These are phyloP conservation scores for Drosophila eohydei DNA, from an alignment of 2,888 invertebrate species.

Conservation along the genomic window DNA sequence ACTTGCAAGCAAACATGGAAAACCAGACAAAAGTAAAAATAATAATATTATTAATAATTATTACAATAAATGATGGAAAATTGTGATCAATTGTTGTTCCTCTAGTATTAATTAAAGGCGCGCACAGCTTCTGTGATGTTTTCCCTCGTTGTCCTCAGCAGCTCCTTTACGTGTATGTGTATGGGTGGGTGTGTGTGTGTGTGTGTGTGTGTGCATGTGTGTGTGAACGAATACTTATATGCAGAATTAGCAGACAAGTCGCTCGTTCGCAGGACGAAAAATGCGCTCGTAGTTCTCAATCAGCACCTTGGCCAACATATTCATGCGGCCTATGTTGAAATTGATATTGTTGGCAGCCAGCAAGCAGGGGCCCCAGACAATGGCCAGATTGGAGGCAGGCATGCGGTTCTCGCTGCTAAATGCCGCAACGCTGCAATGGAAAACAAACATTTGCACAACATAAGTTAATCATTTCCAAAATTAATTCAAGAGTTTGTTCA, in stretches of 20 bases:
- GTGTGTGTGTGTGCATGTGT: not conserved
- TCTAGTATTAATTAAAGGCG: not conserved
- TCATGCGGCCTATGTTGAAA: slow-evolving; percentile 84
- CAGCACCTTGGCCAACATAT: slow-evolving; percentile 84
- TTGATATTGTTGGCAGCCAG: slow-evolving; percentile 81
- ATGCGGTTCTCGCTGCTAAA: slow-evolving; percentile 83
- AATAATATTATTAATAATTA: slow-evolving; percentile 2
- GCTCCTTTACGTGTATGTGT: not conserved
- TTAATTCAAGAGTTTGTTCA: not conserved
- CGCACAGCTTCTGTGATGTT: slow-evolving; percentile 23
- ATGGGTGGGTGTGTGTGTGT: not conserved
- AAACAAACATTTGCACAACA: not conserved
- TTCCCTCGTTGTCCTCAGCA: not conserved
- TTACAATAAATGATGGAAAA: slow-evolving; percentile 13
- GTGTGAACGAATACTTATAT: not conserved
- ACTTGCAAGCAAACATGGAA: slow-evolving; percentile 14
- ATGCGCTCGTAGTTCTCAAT: slow-evolving; percentile 84
- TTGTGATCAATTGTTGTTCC: slow-evolving; percentile 12
- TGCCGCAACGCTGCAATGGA: slow-evolving; percentile 80
- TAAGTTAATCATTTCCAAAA: not conserved
- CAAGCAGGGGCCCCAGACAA: slow-evolving; percentile 85
- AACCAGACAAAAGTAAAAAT: slow-evolving; percentile 18
- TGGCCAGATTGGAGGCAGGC: slow-evolving; percentile 85
- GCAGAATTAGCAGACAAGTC: slow-evolving; percentile 78
- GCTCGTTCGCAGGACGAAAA: slow-evolving; percentile 82